Evolutionary conservation across 2,888 invertebrate genomes (phyloP).

Genomic region (Synergus itoensis): DNA sequence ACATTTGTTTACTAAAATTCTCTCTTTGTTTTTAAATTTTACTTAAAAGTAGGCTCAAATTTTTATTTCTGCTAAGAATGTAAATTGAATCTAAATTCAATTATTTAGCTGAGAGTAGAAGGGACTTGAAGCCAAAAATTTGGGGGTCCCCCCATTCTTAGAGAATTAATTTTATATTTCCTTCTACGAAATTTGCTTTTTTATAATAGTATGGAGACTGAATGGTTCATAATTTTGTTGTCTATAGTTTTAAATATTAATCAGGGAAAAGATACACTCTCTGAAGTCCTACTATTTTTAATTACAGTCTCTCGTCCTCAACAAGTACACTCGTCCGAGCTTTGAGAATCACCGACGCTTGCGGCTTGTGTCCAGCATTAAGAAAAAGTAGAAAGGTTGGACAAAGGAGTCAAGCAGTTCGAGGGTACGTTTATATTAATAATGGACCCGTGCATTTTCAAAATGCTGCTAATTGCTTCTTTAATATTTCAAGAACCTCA

Average conservation of each 20-base stretch:
- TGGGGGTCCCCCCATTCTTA: no score
- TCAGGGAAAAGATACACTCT: not conserved
- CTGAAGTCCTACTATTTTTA: slow-evolving; percentile 60
- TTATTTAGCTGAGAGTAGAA: no score
- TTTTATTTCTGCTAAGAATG: no score
- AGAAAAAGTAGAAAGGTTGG: slow-evolving; percentile 49
- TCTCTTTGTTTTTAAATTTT: no score
- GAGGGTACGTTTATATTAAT: slow-evolving; percentile 37
- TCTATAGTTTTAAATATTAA: not conserved
- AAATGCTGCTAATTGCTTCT: slow-evolving; percentile 35
- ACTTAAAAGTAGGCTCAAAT: no score
- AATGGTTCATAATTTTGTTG: not conserved
- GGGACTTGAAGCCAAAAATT: no score
- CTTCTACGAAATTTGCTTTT: no score
- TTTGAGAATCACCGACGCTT: slow-evolving; percentile 57
- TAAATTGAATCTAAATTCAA: no score
- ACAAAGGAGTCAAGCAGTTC: slow-evolving; percentile 30
- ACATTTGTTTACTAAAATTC: slow-evolving; percentile 50
- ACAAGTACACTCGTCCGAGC: slow-evolving; percentile 58
- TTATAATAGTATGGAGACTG: not conserved
- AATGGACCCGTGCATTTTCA: slow-evolving; percentile 32
- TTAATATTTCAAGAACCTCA: slow-evolving; percentile 35
- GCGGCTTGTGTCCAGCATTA: slow-evolving; percentile 62
- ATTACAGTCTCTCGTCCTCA: slow-evolving; percentile 61
- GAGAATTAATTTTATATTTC: no score